Evolutionary conservation across 2,113 vertebrate species (phyloP).

Genomic region (Collichthys lucidus): DNA sequence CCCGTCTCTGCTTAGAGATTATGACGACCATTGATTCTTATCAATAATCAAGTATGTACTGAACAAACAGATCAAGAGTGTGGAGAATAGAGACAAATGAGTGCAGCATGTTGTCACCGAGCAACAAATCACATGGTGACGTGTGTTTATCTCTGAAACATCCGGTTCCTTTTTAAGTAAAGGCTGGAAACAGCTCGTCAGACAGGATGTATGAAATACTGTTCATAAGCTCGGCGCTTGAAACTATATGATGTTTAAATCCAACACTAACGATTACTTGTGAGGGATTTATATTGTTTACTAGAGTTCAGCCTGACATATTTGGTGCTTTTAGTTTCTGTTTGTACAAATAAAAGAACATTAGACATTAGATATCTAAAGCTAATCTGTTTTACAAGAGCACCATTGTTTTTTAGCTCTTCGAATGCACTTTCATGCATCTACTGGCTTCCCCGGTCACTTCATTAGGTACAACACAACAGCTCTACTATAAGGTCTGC

Average conservation of each 20-base stretch:
- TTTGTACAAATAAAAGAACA: neutral
- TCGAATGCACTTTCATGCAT: neutral
- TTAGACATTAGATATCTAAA: neutral
- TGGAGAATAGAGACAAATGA: neutral
- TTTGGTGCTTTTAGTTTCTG: too few species aligned
- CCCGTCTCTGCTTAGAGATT: neutral
- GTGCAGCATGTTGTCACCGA: neutral
- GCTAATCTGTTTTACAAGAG: neutral
- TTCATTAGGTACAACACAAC: too few species aligned
- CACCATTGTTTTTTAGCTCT: neutral
- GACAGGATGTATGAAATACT: neutral
- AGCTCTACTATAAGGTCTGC: too few species aligned
- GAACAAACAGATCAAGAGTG: slow-evolving; percentile 1
- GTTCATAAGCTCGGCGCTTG: neutral
- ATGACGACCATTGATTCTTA: neutral
- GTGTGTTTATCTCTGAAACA: neutral
- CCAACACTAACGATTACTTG: too few species aligned
- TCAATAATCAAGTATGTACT: neutral
- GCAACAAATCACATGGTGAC: neutral
- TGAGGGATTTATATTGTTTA: too few species aligned
- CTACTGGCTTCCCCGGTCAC: neutral
- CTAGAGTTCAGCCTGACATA: too few species aligned
- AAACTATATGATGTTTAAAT: neutral
- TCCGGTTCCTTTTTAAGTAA: neutral
- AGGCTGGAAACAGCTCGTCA: neutral